These are phyloP conservation scores for Aulostomus chinensis DNA, from an alignment of 2,797 vertebrate species.

Conservation along the genomic window DNA sequence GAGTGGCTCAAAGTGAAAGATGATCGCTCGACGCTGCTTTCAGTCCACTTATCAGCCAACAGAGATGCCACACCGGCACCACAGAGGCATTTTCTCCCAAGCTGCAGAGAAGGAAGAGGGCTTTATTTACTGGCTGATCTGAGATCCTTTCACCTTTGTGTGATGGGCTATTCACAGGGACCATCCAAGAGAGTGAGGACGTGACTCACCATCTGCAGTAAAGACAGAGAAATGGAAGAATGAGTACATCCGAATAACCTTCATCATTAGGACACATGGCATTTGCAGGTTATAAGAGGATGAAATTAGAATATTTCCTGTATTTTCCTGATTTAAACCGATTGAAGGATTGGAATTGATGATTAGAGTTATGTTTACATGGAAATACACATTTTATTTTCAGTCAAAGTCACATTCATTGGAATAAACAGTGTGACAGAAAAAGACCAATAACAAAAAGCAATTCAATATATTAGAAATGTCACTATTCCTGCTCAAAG, in stretches of 20 bases:
- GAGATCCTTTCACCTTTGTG: slow-evolving; percentile 63
- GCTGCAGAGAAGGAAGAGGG: slow-evolving; percentile 46
- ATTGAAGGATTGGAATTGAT: not conserved
- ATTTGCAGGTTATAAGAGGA: slow-evolving; percentile 20
- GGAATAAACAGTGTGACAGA: not conserved
- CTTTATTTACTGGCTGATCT: slow-evolving; percentile 58
- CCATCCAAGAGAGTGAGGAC: slow-evolving; percentile 44
- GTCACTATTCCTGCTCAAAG: not conserved
- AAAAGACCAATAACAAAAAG: slow-evolving; percentile 24
- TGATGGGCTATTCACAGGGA: slow-evolving; percentile 60
- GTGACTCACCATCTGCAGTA: slow-evolving; percentile 77
- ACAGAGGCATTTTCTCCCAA: slow-evolving; percentile 65
- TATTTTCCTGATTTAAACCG: slow-evolving; percentile 6
- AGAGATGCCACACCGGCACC: slow-evolving; percentile 48
- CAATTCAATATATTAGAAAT: slow-evolving; percentile 12
- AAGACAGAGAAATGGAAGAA: slow-evolving; percentile 38
- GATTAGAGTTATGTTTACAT: no score
- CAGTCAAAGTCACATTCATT: not conserved
- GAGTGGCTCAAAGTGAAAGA: slow-evolving; percentile 73
- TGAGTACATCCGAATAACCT: slow-evolving; percentile 40
- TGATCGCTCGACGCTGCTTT: slow-evolving; percentile 67
- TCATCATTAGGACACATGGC: no score
- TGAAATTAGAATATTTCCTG: not conserved
- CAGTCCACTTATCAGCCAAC: slow-evolving; percentile 66
- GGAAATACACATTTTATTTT: not conserved